A percentile compares a stretch with the other conserved stretches of the same genome.
Evolutionary conservation across 2,113 vertebrate genomes (phyloP).

Genomic region (Actinemys pallida): DNA sequence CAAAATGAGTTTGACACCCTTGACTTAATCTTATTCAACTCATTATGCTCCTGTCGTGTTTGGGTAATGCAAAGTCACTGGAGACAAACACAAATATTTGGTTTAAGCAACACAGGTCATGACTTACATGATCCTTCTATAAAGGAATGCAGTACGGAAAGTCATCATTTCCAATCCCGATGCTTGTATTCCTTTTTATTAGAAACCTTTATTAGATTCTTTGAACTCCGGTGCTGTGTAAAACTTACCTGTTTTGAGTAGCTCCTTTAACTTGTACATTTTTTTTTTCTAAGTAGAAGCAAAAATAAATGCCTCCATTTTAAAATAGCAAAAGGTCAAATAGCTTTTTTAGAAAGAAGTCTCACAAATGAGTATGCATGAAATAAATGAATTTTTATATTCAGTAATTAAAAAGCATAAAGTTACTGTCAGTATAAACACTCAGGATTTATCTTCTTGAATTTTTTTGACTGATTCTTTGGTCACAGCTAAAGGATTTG

Average conservation of each 20-base stretch:
- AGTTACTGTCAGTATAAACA: background rate
- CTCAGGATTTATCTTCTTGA: background rate
- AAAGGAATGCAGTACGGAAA: background rate
- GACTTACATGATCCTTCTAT: background rate
- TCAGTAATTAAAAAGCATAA: background rate
- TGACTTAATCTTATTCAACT: background rate
- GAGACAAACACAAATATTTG: background rate
- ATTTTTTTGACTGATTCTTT: background rate
- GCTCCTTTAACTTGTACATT: background rate
- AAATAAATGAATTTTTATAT: background rate
- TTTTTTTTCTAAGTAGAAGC: background rate
- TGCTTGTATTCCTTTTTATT: fast-evolving
- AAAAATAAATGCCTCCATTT: background rate
- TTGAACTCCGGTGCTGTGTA: background rate
- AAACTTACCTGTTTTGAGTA: background rate
- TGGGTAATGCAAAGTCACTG: background rate
- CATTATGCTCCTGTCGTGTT: background rate
- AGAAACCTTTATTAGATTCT: fast-evolving
- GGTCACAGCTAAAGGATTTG: background rate
- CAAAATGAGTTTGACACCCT: background rate
- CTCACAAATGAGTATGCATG: background rate
- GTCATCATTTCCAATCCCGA: background rate
- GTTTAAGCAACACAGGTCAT: background rate
- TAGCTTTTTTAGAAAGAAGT: background rate
- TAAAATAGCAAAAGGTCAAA: background rate